phyloP scores from a whole-genome alignment of 2,113 vertebrate genomes.

The Myrmecobius fasciatus region DNA sequence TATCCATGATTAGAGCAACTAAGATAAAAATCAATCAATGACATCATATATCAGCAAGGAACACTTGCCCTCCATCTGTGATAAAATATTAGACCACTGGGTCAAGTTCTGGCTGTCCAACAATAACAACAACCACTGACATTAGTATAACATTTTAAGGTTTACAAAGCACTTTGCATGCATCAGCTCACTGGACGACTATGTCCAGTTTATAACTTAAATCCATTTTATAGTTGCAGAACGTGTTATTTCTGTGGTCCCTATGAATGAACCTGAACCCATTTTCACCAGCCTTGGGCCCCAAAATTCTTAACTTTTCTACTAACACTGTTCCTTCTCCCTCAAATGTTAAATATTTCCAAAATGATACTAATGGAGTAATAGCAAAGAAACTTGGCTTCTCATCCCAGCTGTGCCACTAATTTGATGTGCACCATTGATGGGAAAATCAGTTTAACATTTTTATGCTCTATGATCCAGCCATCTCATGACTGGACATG shows the following conservation, averaged over 20 bases:
- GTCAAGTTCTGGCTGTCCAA: background rate
- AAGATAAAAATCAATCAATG: background rate
- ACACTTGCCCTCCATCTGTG: background rate
- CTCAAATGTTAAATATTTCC: constrained; percentile 33
- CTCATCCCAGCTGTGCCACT: constrained; percentile 25
- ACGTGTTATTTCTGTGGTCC: background rate
- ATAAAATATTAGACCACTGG: background rate
- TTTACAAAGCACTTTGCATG: background rate
- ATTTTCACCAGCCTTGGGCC: background rate
- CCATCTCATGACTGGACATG: background rate
- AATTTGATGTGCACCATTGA: background rate
- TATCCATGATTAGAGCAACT: background rate
- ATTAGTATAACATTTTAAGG: background rate
- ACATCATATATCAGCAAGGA: background rate
- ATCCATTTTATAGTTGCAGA: background rate
- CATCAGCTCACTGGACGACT: background rate
- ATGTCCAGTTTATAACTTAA: background rate
- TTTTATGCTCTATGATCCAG: background rate
- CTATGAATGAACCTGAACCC: background rate
- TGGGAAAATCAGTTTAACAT: background rate
- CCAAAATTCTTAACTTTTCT: constrained; percentile 15
- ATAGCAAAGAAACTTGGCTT: constrained; percentile 4
- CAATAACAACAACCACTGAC: background rate
- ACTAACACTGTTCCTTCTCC: constrained; percentile 12
- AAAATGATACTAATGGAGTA: background rate